Conservation (phyloP, 2,797 vertebrate genomes). For the Bucorvus abyssinicus region DNA sequence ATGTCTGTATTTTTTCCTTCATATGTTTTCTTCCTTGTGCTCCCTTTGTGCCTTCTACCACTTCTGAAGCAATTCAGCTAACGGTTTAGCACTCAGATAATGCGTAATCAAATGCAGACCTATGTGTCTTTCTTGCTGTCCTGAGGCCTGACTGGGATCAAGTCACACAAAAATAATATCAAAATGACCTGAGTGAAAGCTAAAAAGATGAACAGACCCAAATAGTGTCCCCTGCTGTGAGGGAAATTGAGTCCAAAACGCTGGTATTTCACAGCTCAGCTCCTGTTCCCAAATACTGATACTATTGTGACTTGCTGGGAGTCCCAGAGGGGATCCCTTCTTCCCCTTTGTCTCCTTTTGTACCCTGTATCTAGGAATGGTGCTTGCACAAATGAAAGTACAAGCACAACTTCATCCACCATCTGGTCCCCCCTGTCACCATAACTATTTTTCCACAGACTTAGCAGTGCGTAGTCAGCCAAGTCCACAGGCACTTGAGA, state of each 20-base stretch:
- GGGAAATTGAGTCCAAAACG: neutral
- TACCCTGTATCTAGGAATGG: neutral
- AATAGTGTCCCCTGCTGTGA: neutral
- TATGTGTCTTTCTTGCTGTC: neutral
- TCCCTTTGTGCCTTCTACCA: neutral
- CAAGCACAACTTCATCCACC: neutral
- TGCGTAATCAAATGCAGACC: neutral
- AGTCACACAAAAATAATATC: neutral
- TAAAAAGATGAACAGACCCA: neutral
- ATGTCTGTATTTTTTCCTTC: neutral
- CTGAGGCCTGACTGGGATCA: neutral
- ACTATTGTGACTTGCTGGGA: neutral
- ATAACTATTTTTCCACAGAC: neutral
- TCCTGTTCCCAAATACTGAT: neutral
- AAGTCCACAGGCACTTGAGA: neutral
- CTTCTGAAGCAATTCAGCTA: neutral
- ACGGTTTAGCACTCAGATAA: neutral
- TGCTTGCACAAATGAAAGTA: neutral
- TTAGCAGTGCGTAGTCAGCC: neutral
- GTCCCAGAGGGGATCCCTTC: neutral
- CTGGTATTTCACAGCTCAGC: neutral
- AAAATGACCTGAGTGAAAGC: rapidly evolving
- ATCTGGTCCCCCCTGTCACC: neutral
- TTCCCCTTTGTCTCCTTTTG: neutral
- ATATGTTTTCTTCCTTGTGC: neutral